Conservation (phyloP, 2,113 vertebrate species). For the Halichoerus grypus region DNA sequence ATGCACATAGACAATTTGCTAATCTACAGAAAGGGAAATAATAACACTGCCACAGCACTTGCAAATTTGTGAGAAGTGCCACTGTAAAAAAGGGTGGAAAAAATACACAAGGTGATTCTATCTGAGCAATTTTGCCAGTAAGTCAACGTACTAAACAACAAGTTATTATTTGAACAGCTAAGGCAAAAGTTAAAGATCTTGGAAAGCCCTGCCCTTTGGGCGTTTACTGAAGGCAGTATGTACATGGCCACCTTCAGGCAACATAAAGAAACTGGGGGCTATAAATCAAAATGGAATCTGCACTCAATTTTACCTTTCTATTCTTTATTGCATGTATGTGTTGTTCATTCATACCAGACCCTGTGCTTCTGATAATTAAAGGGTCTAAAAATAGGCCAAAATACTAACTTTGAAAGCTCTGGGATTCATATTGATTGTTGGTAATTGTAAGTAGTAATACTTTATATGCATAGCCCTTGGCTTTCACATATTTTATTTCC, state of each 20-base stretch:
- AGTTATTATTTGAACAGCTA: constrained; percentile 15
- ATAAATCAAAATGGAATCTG: constrained; percentile 28
- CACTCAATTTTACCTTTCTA: background rate
- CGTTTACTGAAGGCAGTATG: background rate
- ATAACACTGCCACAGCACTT: background rate
- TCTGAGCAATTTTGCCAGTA: background rate
- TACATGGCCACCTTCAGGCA: constrained; percentile 1
- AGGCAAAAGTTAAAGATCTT: background rate
- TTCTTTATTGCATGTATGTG: background rate
- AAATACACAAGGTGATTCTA: constrained; percentile 20
- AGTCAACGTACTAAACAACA: background rate
- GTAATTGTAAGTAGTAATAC: background rate
- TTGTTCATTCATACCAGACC: background rate
- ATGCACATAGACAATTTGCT: background rate
- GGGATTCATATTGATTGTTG: background rate
- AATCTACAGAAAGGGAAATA: background rate
- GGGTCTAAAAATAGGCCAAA: background rate
- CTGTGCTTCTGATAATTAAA: background rate
- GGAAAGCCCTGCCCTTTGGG: background rate
- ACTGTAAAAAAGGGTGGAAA: background rate
- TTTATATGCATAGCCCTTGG: background rate
- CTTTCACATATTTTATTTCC: constrained; percentile 12
- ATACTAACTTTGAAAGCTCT: constrained; percentile 30
- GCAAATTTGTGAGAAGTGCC: background rate
- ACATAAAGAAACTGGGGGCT: background rate